Evolutionary conservation across 92 coral and sea anemone genomes (phyloP).

Genomic region (Phenganax marumi): DNA sequence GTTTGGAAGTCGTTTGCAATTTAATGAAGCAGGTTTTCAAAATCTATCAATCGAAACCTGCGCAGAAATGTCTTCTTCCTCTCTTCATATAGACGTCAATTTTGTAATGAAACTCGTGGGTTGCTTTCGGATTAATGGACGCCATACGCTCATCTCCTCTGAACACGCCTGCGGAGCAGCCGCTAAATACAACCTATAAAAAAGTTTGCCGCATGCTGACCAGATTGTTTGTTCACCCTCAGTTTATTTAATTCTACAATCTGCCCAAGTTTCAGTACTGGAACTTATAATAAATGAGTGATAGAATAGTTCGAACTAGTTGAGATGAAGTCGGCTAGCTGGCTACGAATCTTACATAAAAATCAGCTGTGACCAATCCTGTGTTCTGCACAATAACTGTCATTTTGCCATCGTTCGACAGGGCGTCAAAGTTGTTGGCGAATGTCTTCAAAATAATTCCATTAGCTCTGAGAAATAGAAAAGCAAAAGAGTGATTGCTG

Average conservation of each 20-base stretch:
- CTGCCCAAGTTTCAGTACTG: too few species aligned
- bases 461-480: slow-evolving; percentile 62
- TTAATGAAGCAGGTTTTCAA: background rate
- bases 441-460: slow-evolving; percentile 85
- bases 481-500: background rate
- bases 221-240: too few species aligned
- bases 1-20: too few species aligned
- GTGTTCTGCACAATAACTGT: slow-evolving; percentile 86
- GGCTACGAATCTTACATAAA: slow-evolving; percentile 82
- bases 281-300: too few species aligned
- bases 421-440: slow-evolving; percentile 85
- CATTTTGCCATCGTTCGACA: slow-evolving; percentile 85
- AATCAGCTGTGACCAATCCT: slow-evolving; percentile 93
- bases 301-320: too few species aligned
- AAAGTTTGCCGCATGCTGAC: background rate
- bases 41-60: slow-evolving; percentile 56
- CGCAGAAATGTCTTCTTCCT: slow-evolving; percentile 77
- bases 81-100: slow-evolving; percentile 66
- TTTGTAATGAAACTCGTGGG: slow-evolving; percentile 69
- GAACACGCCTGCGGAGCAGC: slow-evolving; percentile 80
- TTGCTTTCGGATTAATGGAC: slow-evolving; percentile 87
- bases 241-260: too few species aligned
- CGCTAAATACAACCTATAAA: slow-evolving; percentile 72
- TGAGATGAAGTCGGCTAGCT: too few species aligned
- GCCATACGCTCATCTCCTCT: slow-evolving; percentile 69